phyloP scores from a whole-genome alignment of 2,113 vertebrate species.

The Camelus dromedarius region DNA sequence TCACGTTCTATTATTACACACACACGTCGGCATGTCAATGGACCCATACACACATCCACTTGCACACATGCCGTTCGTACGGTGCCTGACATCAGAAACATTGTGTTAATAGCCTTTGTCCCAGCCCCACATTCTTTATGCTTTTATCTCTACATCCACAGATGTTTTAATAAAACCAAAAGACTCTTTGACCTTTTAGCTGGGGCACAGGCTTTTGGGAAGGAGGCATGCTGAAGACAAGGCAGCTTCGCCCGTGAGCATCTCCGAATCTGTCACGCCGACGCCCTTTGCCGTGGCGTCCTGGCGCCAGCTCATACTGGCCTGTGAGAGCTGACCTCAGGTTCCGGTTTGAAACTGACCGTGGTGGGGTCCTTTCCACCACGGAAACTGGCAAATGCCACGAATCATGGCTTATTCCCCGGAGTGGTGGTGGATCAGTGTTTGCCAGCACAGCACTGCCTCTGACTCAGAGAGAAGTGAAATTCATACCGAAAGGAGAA shows the following conservation, averaged over 20 bases:
- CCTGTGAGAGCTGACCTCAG: background rate
- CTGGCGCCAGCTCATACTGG: accelerated
- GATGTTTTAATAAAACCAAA: background rate
- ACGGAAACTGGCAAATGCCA: background rate
- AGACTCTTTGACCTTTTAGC: background rate
- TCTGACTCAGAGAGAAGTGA: conserved; percentile 59
- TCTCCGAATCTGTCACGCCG: background rate
- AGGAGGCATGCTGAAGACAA: background rate
- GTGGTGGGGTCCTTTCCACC: background rate
- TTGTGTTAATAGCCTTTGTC: background rate
- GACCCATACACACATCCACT: background rate
- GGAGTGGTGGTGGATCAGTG: background rate
- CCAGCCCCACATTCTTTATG: background rate
- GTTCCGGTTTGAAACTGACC: background rate
- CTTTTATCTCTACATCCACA: background rate
- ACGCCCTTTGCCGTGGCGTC: accelerated
- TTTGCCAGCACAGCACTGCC: background rate
- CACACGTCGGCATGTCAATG: accelerated
- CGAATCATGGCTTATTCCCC: background rate
- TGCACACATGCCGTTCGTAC: background rate
- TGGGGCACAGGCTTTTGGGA: background rate
- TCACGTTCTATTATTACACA: too few species aligned
- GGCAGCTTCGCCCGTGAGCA: accelerated
- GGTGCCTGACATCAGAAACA: background rate
- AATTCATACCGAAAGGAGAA: background rate